A percentile compares a stretch with the other conserved stretches of the same genome.
Conservation (phyloP, 2,888 invertebrate species). For the Eupithecia inturbata region DNA sequence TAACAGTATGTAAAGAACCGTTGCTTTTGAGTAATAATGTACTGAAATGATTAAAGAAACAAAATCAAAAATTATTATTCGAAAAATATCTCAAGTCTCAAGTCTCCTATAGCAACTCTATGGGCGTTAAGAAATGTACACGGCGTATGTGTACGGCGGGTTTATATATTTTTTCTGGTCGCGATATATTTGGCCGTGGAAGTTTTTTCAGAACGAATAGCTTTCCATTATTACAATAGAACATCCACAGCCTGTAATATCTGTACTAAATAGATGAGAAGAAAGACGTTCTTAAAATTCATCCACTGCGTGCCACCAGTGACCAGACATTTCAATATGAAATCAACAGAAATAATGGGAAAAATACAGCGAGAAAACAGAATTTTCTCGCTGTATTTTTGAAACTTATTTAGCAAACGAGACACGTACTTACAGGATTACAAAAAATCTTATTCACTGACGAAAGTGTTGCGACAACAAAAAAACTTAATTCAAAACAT, state of each 20-base stretch:
- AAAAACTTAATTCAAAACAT: slow-evolving; percentile 50
- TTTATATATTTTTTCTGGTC: no score
- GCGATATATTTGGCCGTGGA: no score
- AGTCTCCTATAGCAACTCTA: background rate
- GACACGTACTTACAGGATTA: slow-evolving; percentile 8
- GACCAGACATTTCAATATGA: background rate
- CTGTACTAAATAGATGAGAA: no score
- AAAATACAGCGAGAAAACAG: background rate
- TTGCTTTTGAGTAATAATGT: slow-evolving; percentile 1
- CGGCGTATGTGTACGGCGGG: no score
- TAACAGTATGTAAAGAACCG: background rate
- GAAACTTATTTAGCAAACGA: slow-evolving; percentile 9
- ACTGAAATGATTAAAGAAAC: background rate
- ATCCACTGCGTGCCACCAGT: background rate
- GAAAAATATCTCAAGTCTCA: no score
- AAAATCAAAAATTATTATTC: background rate
- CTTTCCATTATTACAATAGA: no score
- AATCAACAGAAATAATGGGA: background rate
- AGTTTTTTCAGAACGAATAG: no score
- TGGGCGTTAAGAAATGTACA: no score
- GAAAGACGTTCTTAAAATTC: no score
- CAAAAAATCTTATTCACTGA: slow-evolving; percentile 35
- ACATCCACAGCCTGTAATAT: no score
- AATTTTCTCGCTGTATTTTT: background rate
- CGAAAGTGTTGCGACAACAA: slow-evolving; percentile 43